Conservation (phyloP, 1,140 invertebrate genomes). For the Drosophila novamexicana region DNA sequence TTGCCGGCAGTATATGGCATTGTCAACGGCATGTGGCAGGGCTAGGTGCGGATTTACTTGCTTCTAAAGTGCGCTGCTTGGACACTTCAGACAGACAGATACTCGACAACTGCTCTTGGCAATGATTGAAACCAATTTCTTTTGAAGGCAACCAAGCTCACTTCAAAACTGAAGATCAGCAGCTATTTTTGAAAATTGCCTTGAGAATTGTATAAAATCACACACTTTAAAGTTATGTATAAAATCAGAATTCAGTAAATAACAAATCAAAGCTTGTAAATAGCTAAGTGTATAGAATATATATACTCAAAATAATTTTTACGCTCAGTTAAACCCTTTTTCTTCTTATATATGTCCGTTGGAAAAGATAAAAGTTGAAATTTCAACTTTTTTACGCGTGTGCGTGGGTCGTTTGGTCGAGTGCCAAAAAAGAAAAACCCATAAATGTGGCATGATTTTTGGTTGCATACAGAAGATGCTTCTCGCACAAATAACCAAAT, state of each 20-base stretch:
- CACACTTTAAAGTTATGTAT: no score
- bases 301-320: no score
- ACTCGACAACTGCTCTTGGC: slow-evolving; percentile 8
- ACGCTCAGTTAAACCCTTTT: no score
- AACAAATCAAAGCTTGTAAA: no score
- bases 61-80: slow-evolving; percentile 16
- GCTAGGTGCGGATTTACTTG: slow-evolving; percentile 37
- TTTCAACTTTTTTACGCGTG: not conserved
- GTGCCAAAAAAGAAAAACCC: slow-evolving; percentile 2
- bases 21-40: slow-evolving; percentile 32
- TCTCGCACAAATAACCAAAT: slow-evolving; percentile 59
- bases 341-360: no score
- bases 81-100: slow-evolving; percentile 15
- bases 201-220: no score
- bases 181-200: not conserved
- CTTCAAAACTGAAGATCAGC: not conserved
- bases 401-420: not conserved
- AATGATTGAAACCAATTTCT: slow-evolving; percentile 6
- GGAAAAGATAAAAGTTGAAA: no score
- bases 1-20: slow-evolving; percentile 50
- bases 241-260: no score
- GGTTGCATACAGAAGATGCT: slow-evolving; percentile 43
- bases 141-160: slow-evolving; percentile 10
- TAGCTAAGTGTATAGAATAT: no score
- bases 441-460: slow-evolving; percentile 31